These are phyloP conservation scores for Oenanthe oenanthe DNA, from an alignment of 2,113 vertebrate genomes.

Conservation along the genomic window DNA sequence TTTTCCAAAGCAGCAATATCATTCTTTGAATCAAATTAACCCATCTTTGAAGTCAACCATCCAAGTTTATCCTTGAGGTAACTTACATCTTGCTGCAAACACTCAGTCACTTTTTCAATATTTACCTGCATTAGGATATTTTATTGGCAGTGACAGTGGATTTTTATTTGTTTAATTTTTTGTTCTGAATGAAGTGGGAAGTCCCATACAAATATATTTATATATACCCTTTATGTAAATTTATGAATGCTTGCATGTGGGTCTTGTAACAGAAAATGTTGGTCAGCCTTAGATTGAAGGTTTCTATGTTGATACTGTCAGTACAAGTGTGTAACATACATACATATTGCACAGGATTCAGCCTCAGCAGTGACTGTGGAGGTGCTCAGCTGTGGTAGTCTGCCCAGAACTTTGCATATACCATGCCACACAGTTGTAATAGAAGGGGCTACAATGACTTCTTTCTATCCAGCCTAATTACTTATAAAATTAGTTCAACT, in stretches of 20 bases:
- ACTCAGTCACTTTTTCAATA: fast-evolving
- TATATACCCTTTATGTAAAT: background rate
- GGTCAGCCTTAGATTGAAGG: background rate
- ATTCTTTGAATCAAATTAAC: background rate
- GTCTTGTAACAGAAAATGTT: background rate
- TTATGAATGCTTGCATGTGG: background rate
- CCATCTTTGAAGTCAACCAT: background rate
- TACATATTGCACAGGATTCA: background rate
- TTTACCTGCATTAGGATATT: background rate
- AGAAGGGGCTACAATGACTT: background rate
- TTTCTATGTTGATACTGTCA: background rate
- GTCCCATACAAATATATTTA: background rate
- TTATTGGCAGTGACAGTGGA: background rate
- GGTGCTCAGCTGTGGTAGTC: background rate
- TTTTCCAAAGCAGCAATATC: background rate
- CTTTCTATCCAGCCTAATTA: background rate
- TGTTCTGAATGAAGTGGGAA: background rate
- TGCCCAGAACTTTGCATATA: background rate
- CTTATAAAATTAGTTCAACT: background rate
- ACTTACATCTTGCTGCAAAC: background rate
- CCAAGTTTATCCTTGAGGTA: background rate
- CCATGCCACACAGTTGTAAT: background rate
- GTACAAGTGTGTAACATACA: background rate
- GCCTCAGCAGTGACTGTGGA: background rate
- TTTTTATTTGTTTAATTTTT: background rate